Evolutionary conservation across 1,140 invertebrate species (phyloP).

Genomic region (Drosophila ananassae): DNA sequence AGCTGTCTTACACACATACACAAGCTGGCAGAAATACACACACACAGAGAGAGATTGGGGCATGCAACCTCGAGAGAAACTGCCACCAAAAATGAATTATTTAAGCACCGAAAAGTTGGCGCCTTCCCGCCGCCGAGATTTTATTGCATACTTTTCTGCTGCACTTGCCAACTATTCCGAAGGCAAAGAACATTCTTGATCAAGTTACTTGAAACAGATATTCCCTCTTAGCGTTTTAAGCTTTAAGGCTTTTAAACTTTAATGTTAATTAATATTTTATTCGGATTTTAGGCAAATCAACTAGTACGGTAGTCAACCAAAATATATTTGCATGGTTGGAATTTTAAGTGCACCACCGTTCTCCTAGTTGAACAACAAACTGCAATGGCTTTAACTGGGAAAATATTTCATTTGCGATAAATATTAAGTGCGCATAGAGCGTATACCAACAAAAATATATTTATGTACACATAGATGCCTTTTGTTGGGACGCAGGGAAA

Average conservation of each 20-base stretch:
- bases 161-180: constrained; percentile 8
- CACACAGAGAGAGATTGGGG: background rate
- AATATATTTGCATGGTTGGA: background rate
- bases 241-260: background rate
- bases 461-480: constrained; percentile 7
- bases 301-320: too few species aligned
- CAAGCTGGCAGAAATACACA: background rate
- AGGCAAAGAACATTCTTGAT: constrained; percentile 6
- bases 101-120: constrained; percentile 29
- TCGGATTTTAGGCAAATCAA: background rate
- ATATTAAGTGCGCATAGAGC: background rate
- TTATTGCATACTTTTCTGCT: constrained; percentile 32
- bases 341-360: background rate
- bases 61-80: constrained; percentile 34
- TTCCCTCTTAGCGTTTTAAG: too few species aligned
- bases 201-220: constrained; percentile 3
- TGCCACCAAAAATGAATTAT: constrained; percentile 44
- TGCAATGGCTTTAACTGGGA: constrained; percentile 13
- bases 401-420: constrained; percentile 10
- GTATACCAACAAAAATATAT: background rate
- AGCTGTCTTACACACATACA: constrained; percentile 22
- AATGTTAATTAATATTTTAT: too few species aligned
- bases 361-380: background rate
- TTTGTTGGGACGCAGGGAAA: constrained; percentile 5
- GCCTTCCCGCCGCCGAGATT: constrained; percentile 7